Percentiles rank a stretch among this genome's conserved stretches.
phyloP scores from a whole-genome alignment of 2,888 invertebrate species.

The Polia nebulosa region DNA sequence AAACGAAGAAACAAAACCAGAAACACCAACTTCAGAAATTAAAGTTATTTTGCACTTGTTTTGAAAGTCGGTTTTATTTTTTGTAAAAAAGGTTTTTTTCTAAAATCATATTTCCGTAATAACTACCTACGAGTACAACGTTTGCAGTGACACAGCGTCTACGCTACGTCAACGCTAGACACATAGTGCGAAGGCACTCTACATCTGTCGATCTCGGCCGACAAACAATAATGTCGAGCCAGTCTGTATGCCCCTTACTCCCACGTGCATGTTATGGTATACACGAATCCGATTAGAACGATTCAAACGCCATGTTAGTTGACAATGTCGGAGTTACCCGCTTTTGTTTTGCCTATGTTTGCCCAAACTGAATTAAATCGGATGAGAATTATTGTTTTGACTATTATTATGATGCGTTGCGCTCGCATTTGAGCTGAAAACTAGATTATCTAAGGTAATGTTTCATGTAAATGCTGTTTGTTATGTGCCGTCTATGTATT shows the following conservation, averaged over 20 bases:
- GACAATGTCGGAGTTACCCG: constrained; percentile 56
- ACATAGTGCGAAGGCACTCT: constrained; percentile 12
- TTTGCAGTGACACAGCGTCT: not conserved
- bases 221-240: constrained; percentile 38
- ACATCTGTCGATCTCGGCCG: constrained; percentile 24
- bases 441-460: constrained; percentile 20
- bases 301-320: constrained; percentile 62
- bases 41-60: no score
- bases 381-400: constrained; percentile 60
- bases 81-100: no score
- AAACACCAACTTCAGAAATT: no score
- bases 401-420: constrained; percentile 43
- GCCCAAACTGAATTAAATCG: constrained; percentile 58
- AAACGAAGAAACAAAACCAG: no score
- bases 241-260: constrained; percentile 46
- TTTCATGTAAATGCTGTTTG: constrained; percentile 5
- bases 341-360: constrained; percentile 60
- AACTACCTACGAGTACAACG: not conserved
- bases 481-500: no score
- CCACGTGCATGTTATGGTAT: constrained; percentile 59
- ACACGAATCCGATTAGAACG: constrained; percentile 63
- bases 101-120: no score
- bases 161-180: constrained; percentile 2
- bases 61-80: no score
- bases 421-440: constrained; percentile 21